phyloP scores from a whole-genome alignment of 2,113 vertebrate species.

The Dryoscopus gambensis region DNA sequence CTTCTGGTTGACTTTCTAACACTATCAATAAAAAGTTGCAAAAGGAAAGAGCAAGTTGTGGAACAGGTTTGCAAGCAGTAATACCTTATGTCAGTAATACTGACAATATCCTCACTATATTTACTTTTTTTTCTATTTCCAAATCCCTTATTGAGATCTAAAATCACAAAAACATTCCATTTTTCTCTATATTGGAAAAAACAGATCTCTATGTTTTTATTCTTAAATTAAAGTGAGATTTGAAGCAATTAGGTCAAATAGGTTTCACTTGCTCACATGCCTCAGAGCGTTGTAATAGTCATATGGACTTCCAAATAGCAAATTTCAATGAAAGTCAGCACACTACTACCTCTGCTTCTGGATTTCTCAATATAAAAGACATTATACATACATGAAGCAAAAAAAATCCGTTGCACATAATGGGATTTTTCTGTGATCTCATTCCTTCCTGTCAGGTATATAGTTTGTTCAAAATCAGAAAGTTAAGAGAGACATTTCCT shows the following conservation, averaged over 20 bases:
- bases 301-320: neutral
- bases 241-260: neutral
- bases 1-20: neutral
- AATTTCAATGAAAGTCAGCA: neutral
- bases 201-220: neutral
- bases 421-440: neutral
- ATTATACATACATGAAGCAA: neutral
- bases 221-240: neutral
- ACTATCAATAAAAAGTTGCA: neutral
- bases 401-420: neutral
- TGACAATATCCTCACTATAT: neutral
- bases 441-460: neutral
- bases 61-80: neutral
- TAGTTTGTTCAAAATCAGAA: neutral
- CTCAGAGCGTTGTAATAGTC: neutral
- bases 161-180: neutral
- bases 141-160: neutral
- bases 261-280: neutral
- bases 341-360: neutral
- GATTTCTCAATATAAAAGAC: neutral
- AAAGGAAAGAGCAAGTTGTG: neutral
- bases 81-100: neutral
- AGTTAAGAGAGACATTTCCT: neutral
- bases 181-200: neutral
- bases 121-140: neutral